Percentiles rank a stretch among this genome's conserved stretches.
These are phyloP conservation scores for Drosophila quadrilineata DNA, from an alignment of 1,140 invertebrate species.

Conservation along the genomic window DNA sequence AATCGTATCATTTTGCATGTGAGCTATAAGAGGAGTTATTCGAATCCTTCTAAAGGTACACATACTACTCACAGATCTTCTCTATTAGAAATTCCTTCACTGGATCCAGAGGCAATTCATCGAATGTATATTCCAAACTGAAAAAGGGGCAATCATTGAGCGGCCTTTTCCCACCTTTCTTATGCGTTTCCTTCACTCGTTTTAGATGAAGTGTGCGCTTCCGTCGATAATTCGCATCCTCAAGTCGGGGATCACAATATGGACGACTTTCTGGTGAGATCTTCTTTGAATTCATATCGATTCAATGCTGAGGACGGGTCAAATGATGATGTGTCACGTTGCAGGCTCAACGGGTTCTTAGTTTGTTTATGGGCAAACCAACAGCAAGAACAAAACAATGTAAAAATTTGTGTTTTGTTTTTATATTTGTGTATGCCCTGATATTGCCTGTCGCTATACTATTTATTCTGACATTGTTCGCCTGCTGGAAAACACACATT, in stretches of 20 bases:
- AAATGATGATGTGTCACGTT: slow-evolving; percentile 2
- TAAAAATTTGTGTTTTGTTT: slow-evolving; percentile 53
- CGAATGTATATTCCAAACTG: slow-evolving; percentile 58
- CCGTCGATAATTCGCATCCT: slow-evolving; percentile 38
- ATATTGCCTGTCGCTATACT: slow-evolving; percentile 33
- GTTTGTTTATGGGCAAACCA: slow-evolving; percentile 36
- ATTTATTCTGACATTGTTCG: slow-evolving; percentile 52
- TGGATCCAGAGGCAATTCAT: slow-evolving; percentile 75
- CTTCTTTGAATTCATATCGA: slow-evolving; percentile 37
- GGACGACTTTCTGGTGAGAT: slow-evolving; percentile 56
- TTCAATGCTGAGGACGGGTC: too few relatives aligned
- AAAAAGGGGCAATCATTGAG: slow-evolving; percentile 78
- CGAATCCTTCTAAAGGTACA: not conserved
- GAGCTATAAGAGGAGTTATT: slow-evolving; percentile 35
- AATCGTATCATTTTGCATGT: slow-evolving; percentile 68
- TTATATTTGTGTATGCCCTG: too few relatives aligned
- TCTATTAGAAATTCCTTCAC: slow-evolving; percentile 63
- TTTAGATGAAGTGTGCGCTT: slow-evolving; percentile 24
- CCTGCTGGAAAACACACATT: slow-evolving; percentile 28
- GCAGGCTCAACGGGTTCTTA: slow-evolving; percentile 15
- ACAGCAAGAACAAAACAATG: slow-evolving; percentile 36
- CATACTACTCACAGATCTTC: slow-evolving; percentile 63
- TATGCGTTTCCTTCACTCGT: not conserved
- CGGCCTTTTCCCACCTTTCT: slow-evolving; percentile 48
- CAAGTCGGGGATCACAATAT: slow-evolving; percentile 54